Evolutionary conservation across 2,797 vertebrate genomes (phyloP), one percentile per base, ranked within the genome.

Genomic region (Sebastes variabilis): DNA sequence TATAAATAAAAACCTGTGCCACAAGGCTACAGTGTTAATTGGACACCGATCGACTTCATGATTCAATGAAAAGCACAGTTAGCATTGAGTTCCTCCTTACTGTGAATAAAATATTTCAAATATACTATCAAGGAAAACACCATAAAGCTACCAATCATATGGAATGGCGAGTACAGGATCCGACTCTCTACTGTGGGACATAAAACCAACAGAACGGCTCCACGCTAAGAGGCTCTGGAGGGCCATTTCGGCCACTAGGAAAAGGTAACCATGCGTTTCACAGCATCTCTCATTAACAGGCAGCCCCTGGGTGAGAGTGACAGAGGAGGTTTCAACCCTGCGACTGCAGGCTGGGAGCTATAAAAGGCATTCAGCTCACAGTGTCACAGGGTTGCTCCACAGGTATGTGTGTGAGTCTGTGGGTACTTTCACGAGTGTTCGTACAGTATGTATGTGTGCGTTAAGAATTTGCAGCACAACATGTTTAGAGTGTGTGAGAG

Each of bases 231-330:
- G 93, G 79, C 92, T 90, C 92, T 72, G 66, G 93, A 94, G 93
- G 72, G 87, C 87, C 83, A 42, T 92, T 93, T 75, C 76, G 80
- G 87, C 82, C 71, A 84, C 81, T 64, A 86, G 86, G 84, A 84
- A 88, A 90, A 89, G 88, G 88, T 91, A 94, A 90, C 91, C 59
- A 84, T 88, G 93, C 90, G 30, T 93, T 94, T 95, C 94, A 94
- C 90, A 89, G 93, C 90, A 91, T 94, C 92, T 87, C 92, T 93
- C 92, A 94, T 94, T 94, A 94, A 94, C 94, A 90, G 89, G 89
- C 91, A 70, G 89, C 77, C 89, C 80, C 90, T 86, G 82, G 90
- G 92, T 90, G 87, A 93, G 91, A 91, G 94, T 92, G 94, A 94
- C 93, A 90, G 92, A 85, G 84, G 87, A 85, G 88, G 87, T 81